Evolutionary conservation across 64 coral and sea anemone genomes (phyloP).

Genomic region (Anthopleura sola): DNA sequence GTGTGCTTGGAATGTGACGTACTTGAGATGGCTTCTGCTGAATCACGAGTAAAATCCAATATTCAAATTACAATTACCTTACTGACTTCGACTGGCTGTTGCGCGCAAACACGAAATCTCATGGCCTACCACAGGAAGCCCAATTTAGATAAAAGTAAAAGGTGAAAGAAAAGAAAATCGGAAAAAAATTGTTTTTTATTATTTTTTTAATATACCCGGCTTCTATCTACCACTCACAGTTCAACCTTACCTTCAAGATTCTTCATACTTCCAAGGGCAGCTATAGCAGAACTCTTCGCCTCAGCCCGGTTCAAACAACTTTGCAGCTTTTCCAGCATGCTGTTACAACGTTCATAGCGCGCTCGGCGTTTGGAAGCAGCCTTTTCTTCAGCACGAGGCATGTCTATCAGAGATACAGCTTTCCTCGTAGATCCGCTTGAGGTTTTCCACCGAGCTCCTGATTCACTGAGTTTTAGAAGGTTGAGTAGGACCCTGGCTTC

Average conservation of each 20-base stretch:
- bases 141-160: no score
- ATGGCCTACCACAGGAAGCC: no score
- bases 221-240: neutral
- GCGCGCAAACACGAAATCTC: no score
- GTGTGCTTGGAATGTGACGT: neutral
- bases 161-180: no score
- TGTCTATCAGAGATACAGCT: slow-evolving; percentile 40
- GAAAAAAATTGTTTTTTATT: no score
- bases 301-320: slow-evolving; percentile 63
- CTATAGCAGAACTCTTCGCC: slow-evolving; percentile 31
- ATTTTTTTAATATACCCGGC: no score
- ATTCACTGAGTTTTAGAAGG: slow-evolving; percentile 31
- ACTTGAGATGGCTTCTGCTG: neutral
- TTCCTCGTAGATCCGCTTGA: slow-evolving; percentile 18
- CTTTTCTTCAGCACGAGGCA: slow-evolving; percentile 44
- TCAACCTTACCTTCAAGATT: slow-evolving; percentile 52
- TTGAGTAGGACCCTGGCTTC: slow-evolving; percentile 50
- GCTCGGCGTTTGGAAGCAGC: slow-evolving; percentile 26
- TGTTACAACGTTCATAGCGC: slow-evolving; percentile 41
- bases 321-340: slow-evolving; percentile 61
- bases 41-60: neutral
- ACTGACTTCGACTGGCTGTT: no score
- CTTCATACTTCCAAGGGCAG: slow-evolving; percentile 47
- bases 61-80: neutral
- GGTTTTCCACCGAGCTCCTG: slow-evolving; percentile 49